phyloP scores from a whole-genome alignment of 2,888 invertebrate species.

The Kuschelorhynchus macadamiae region DNA sequence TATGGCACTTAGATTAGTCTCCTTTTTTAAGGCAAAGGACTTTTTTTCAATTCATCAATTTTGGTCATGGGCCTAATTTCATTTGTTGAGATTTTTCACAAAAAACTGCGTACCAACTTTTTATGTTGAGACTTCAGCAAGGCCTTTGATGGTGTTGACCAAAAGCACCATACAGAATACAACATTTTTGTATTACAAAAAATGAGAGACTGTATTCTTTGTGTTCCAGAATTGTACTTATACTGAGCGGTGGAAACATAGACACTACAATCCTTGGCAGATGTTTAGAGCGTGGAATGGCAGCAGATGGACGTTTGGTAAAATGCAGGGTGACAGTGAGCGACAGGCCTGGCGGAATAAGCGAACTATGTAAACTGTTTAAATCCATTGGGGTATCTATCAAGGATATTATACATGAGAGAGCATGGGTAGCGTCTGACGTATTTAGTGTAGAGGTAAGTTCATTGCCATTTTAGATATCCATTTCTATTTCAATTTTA shows the following conservation, averaged over 20 bases:
- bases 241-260: conserved; percentile 91
- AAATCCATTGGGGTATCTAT: conserved; percentile 87
- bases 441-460: conserved; percentile 83
- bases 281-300: conserved; percentile 89
- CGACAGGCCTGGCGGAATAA: conserved; percentile 90
- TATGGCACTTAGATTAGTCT: no score
- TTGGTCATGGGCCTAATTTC: no score
- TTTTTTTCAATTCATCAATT: background rate
- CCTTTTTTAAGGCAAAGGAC: background rate
- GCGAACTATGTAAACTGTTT: conserved; percentile 85
- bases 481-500: no score
- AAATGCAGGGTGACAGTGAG: conserved; percentile 85
- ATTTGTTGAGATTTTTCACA: no score
- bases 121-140: no score
- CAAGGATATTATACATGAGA: conserved; percentile 96
- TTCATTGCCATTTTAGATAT: background rate
- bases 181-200: no score
- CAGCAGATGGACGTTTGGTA: conserved; percentile 85
- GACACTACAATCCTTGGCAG: conserved; percentile 92
- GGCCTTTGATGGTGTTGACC: no score
- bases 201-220: no score
- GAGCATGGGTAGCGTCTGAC: conserved; percentile 93
- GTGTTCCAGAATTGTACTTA: conserved; percentile 82
- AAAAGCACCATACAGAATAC: no score
- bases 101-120: no score